A percentile compares a stretch with the other conserved stretches of the same genome.
Conservation (phyloP, 2,888 invertebrate genomes). For the Ormyrus labotus region DNA sequence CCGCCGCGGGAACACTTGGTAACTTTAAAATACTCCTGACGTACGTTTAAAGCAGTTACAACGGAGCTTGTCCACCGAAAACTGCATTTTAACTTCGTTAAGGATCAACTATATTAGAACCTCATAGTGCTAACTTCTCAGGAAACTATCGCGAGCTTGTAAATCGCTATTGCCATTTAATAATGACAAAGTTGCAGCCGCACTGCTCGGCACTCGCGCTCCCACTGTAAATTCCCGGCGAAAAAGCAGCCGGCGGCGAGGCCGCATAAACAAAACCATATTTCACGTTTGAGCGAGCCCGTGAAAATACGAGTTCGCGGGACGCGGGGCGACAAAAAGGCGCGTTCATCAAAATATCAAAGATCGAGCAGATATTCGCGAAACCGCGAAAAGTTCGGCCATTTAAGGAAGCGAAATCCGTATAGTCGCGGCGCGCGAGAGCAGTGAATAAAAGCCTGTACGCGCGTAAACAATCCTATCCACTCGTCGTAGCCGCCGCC, state of each 20-base stretch:
- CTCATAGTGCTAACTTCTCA: no score
- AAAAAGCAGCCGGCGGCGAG: background rate
- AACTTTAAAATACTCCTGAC: no score
- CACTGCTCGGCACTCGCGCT: no score
- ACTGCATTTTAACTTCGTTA: background rate
- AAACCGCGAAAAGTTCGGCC: conserved; percentile 36
- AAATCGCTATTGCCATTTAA: no score
- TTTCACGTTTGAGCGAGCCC: conserved; percentile 26
- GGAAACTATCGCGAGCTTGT: no score
- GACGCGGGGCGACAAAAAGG: conserved; percentile 35
- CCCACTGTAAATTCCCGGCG: no score
- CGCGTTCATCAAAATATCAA: conserved; percentile 50
- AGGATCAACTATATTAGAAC: background rate
- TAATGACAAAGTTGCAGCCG: no score
- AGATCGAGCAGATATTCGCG: conserved; percentile 21
- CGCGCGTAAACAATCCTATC: conserved; percentile 49
- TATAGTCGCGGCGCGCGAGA: no score
- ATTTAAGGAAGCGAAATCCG: conserved; percentile 29
- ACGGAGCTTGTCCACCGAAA: background rate
- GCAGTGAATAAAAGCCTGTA: conserved; percentile 25
- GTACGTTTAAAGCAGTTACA: no score
- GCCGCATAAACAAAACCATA: conserved; percentile 45
- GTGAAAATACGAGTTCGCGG: background rate
- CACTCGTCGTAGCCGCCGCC: background rate
- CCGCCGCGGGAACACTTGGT: no score